Evolutionary conservation across 2,888 invertebrate species (phyloP).

Genomic region (Eupithecia subumbrata): DNA sequence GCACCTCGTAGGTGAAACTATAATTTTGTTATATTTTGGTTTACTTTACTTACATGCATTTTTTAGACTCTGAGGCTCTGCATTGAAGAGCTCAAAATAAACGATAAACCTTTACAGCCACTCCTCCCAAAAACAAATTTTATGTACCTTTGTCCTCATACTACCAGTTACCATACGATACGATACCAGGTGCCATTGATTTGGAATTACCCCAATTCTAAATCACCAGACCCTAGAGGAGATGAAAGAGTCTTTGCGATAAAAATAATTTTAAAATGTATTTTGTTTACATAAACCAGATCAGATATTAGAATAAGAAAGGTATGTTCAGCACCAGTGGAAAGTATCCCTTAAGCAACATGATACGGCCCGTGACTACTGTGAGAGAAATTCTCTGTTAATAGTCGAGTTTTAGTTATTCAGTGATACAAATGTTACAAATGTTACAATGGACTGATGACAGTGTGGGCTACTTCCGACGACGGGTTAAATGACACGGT

Average conservation of each 20-base stretch:
- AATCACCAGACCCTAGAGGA: background rate
- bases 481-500: conserved; percentile 3
- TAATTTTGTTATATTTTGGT: background rate
- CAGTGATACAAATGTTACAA: no score
- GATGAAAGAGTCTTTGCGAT: background rate
- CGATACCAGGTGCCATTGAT: no score
- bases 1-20: background rate
- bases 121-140: no score
- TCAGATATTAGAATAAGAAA: background rate
- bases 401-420: conserved; percentile 7
- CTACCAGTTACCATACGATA: no score
- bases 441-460: conserved; percentile 19
- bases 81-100: no score
- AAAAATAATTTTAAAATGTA: no score
- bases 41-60: no score
- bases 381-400: conserved; percentile 44
- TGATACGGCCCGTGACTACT: conserved; percentile 33
- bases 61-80: no score
- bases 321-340: conserved; percentile 6
- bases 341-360: conserved; percentile 14
- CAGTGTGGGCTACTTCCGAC: background rate
- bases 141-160: no score
- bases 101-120: no score
- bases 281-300: no score
- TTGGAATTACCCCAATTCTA: no score